These are phyloP conservation scores for Conistra vaccinii DNA, from an alignment of 2,888 invertebrate genomes.

Conservation along the genomic window DNA sequence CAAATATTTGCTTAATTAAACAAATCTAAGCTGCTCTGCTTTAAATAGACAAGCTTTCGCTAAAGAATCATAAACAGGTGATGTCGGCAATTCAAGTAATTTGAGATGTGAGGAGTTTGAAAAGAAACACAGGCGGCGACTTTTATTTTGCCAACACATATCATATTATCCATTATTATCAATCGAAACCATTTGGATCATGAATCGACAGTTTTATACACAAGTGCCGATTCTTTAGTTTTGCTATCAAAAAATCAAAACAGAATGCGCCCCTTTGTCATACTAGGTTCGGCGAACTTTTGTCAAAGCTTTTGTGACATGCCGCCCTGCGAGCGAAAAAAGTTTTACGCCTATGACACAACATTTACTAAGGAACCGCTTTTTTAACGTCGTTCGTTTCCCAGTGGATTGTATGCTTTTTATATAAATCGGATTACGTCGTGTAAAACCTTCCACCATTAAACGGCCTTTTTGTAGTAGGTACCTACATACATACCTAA, in stretches of 20 bases:
- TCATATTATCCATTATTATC: constrained; percentile 76
- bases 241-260: constrained; percentile 87
- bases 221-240: constrained; percentile 82
- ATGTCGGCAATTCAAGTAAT: constrained; percentile 54
- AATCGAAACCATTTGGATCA: constrained; percentile 70
- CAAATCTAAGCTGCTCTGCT: background rate
- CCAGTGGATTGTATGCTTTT: constrained; percentile 63
- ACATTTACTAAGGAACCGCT: constrained; percentile 76
- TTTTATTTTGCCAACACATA: constrained; percentile 78
- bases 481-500: constrained; percentile 9
- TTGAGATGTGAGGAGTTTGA: constrained; percentile 59
- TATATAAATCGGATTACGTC: constrained; percentile 70
- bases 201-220: constrained; percentile 78
- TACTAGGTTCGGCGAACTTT: constrained; percentile 82
- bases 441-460: constrained; percentile 14
- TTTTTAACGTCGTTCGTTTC: constrained; percentile 69
- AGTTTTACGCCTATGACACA: constrained; percentile 73
- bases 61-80: constrained; percentile 44
- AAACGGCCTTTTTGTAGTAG: constrained; percentile 28
- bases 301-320: constrained; percentile 79
- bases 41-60: background rate
- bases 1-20: constrained; percentile 12
- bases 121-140: constrained; percentile 60
- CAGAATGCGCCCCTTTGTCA: constrained; percentile 79
- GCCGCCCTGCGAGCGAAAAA: constrained; percentile 79